Conservation (phyloP, 2,797 vertebrate species). For the Cuniculus paca region DNA sequence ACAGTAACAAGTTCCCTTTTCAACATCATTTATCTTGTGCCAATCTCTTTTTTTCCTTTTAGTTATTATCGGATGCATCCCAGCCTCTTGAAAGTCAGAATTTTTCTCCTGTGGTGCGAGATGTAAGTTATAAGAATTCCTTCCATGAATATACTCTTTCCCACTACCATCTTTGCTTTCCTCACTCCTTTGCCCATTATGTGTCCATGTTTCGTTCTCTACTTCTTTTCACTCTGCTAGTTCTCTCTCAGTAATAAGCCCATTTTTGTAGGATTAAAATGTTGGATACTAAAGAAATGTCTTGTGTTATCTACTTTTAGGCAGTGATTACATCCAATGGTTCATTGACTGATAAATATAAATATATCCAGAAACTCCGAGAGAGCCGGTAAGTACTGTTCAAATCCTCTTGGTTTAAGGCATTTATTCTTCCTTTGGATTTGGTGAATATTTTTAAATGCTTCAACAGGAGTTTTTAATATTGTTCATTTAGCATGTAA, state of each 20-base stretch:
- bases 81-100: slow-evolving; percentile 93
- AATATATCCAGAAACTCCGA: slow-evolving; percentile 97
- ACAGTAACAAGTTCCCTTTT: slow-evolving; percentile 34
- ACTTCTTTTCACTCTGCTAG: not conserved
- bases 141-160: not conserved
- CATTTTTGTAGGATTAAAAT: slow-evolving; percentile 40
- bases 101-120: slow-evolving; percentile 95
- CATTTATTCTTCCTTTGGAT: slow-evolving; percentile 47
- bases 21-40: slow-evolving; percentile 62
- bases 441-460: slow-evolving; percentile 60
- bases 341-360: slow-evolving; percentile 95
- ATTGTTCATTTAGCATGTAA: not conserved
- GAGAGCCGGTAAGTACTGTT: slow-evolving; percentile 92
- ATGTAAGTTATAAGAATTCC: slow-evolving; percentile 90
- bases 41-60: slow-evolving; percentile 72
- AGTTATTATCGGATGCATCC: slow-evolving; percentile 95
- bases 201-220: not conserved
- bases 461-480: slow-evolving; percentile 32
- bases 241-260: slow-evolving; percentile 19
- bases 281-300: slow-evolving; percentile 77
- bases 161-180: not conserved
- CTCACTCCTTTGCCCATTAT: not conserved
- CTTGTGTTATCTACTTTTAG: slow-evolving; percentile 88
- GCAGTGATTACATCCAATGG: slow-evolving; percentile 98
- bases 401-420: not conserved